Evolutionary conservation across 2,888 invertebrate genomes (phyloP).

Genomic region (Leptinotarsa juncta): DNA sequence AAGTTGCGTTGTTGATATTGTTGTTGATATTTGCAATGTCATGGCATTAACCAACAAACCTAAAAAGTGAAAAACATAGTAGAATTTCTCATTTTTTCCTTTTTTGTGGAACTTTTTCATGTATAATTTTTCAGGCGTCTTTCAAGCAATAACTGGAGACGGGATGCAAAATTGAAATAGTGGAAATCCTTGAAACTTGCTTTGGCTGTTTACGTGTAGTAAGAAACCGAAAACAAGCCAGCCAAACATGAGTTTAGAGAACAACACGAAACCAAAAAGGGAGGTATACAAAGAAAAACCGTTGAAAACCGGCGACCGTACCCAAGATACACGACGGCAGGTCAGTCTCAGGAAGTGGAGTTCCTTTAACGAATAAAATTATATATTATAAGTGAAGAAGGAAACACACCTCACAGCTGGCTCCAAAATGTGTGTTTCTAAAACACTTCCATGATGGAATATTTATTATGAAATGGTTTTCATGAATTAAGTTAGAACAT

Average conservation of each 20-base stretch:
- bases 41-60: no score
- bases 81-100: no score
- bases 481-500: neutral
- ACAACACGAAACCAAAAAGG: neutral
- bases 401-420: neutral
- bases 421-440: neutral
- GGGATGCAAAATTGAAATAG: neutral
- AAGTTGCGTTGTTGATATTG: no score
- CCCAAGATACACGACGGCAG: conserved; percentile 11
- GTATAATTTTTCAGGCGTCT: no score
- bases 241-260: neutral
- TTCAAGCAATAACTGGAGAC: neutral
- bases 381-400: neutral
- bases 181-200: conserved; percentile 12
- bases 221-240: neutral
- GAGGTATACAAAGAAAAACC: conserved; percentile 44
- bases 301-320: conserved; percentile 40
- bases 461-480: neutral
- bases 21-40: no score
- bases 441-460: neutral
- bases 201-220: neutral
- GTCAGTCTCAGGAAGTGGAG: conserved; percentile 18
- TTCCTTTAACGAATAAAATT: conserved; percentile 1
- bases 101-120: no score
- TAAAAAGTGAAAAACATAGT: no score